Conservation (phyloP, 2,888 invertebrate genomes). For the Nymphalis c-album region DNA sequence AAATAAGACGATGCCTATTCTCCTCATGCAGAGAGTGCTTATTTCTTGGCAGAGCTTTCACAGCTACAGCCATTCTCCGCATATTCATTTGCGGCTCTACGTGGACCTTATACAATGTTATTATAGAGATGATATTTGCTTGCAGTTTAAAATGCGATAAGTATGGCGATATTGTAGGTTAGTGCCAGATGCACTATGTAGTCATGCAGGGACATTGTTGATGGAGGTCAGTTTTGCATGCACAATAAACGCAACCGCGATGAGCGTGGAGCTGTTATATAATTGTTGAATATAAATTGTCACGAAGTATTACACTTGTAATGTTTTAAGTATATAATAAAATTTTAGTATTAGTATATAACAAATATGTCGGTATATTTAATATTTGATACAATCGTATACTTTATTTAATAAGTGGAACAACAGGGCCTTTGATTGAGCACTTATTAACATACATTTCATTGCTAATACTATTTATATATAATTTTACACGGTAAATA, state of each 20-base stretch:
- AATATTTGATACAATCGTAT: constrained; percentile 33
- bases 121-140: constrained; percentile 21
- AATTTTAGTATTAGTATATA: constrained; percentile 26
- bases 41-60: constrained; percentile 73
- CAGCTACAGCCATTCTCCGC: constrained; percentile 54
- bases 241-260: constrained; percentile 46
- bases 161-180: constrained; percentile 41
- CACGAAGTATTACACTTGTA: constrained; percentile 23
- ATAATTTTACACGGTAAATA: too few species aligned
- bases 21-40: constrained; percentile 54
- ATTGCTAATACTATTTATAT: constrained; percentile 8
- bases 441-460: constrained; percentile 39
- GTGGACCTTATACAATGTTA: constrained; percentile 46
- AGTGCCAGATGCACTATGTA: constrained; percentile 58
- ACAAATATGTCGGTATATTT: constrained; percentile 35
- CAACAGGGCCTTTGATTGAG: constrained; percentile 37
- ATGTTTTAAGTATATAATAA: background rate
- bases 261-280: constrained; percentile 32
- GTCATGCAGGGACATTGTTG: constrained; percentile 60
- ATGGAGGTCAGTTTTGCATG: constrained; percentile 68
- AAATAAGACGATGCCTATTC: constrained; percentile 47
- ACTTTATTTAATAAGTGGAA: constrained; percentile 35
- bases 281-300: constrained; percentile 27
- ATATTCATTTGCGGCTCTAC: constrained; percentile 59
- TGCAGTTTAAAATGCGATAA: constrained; percentile 26